phyloP scores from a whole-genome alignment of 2,888 invertebrate genomes.

The Achlya flavicornis region DNA sequence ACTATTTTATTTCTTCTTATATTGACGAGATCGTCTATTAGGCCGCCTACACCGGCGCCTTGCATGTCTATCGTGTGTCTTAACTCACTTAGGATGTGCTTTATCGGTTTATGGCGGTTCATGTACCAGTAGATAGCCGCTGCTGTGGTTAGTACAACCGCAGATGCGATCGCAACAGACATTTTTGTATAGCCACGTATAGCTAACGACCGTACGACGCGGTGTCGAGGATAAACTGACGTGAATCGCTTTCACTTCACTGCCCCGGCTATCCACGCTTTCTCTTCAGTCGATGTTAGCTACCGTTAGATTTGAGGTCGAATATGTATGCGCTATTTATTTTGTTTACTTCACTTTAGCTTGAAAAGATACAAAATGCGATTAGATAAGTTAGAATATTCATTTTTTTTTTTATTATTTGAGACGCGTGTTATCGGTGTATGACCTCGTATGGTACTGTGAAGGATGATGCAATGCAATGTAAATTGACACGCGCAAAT shows the following conservation, averaged over 20 bases:
- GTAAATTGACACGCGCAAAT: slow-evolving; percentile 20
- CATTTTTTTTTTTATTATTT: background rate
- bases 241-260: slow-evolving; percentile 70
- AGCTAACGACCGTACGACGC: slow-evolving; percentile 61
- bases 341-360: slow-evolving; percentile 7
- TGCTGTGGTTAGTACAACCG: slow-evolving; percentile 54
- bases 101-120: slow-evolving; percentile 81
- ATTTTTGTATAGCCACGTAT: slow-evolving; percentile 45
- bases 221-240: slow-evolving; percentile 64
- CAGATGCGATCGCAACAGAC: slow-evolving; percentile 60
- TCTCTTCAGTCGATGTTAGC: slow-evolving; percentile 68
- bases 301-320: slow-evolving; percentile 73
- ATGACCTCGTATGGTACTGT: slow-evolving; percentile 48
- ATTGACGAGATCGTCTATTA: slow-evolving; percentile 85
- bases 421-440: slow-evolving; percentile 47
- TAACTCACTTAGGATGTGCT: slow-evolving; percentile 79
- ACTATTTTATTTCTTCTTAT: slow-evolving; percentile 84
- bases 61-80: slow-evolving; percentile 83
- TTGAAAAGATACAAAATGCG: slow-evolving; percentile 18
- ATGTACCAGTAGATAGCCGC: slow-evolving; percentile 73
- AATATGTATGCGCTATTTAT: slow-evolving; percentile 22
- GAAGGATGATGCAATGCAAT: slow-evolving; percentile 43
- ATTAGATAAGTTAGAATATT: background rate
- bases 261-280: slow-evolving; percentile 70
- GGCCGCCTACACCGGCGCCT: slow-evolving; percentile 82